Base-by-base conservation (phyloP, 2,113 vertebrate species). In the Silurus meridionalis region DNA sequence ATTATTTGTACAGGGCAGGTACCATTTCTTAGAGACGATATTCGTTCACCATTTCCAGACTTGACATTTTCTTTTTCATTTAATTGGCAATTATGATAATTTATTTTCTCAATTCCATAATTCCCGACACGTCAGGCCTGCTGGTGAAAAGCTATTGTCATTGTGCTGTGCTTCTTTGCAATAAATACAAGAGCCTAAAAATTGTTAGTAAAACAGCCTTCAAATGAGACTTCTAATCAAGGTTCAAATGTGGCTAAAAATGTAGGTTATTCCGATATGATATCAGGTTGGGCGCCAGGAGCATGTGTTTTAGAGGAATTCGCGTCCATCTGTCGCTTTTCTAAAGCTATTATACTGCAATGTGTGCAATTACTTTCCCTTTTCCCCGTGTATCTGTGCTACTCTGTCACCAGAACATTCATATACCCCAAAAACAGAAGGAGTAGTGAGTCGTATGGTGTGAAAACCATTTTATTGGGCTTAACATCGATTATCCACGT, bases 141-240 rank as follows among this genome's bases (percentile, higher is more conserved):
- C 80, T 80, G 19, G 61, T 80, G 71, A 74, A 79, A 91, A 90
- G 90, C 86, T 87, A 90, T 89, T 93, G 93, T 94, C 94, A 92
- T 90, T 95, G 94, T 94, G 92, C 90, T 92, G 93, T 95, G 93
- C 89, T 89, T 93, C 78, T 85, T 80, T 90, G 88, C 89, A 90
- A 91, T 91, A 91, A 90, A 91, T 91, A 87, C 28, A 14, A n/a
- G 72, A 85, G 82, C 87, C 67, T 77, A 37, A 67, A 89, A 86
- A 77, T 67, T 80, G 75, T 82, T 83, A 83, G 48, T 28, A 52
- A 82, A 82, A 79, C 60, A 85, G 72, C 72, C 72, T 82, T 83
- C 61, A 75, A 80, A 37, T 80, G 15, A 60, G 57, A 80, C 57
- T 48, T 61, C 9, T 48, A 75, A 74, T 75, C 63, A 63, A 84